Evolutionary conservation across 1,140 invertebrate species (phyloP).

Genomic region (Zaprionus vittiger): DNA sequence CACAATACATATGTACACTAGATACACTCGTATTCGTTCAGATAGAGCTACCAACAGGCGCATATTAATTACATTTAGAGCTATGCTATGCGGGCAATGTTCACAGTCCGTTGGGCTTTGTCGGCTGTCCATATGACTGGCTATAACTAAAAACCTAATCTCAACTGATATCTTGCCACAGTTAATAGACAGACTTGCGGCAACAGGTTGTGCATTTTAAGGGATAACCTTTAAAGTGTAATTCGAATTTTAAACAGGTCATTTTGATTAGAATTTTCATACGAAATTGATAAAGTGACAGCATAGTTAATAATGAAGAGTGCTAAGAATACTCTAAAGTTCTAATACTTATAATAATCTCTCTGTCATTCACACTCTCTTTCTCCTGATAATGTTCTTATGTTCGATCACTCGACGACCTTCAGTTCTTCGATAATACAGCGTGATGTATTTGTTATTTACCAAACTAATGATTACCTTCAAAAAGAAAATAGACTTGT

Average conservation of each 20-base stretch:
- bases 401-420: neutral
- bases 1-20: neutral
- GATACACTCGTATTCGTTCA: neutral
- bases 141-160: constrained; percentile 21
- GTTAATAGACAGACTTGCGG: neutral
- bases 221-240: neutral
- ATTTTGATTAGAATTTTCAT: neutral
- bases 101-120: constrained; percentile 36
- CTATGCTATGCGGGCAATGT: constrained; percentile 50
- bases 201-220: neutral
- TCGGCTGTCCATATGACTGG: constrained; percentile 8
- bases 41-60: constrained; percentile 10
- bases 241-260: neutral
- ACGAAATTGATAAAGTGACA: neutral
- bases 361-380: neutral
- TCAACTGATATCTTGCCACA: constrained; percentile 24
- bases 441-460: constrained; percentile 18
- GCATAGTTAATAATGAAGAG: no score
- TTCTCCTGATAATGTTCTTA: neutral
- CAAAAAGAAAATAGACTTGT: constrained; percentile 12
- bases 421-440: constrained; percentile 1
- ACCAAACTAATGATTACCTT: constrained; percentile 6
- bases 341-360: neutral
- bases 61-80: constrained; percentile 59
- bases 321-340: no score